phyloP scores from a whole-genome alignment of 2,797 vertebrate genomes.

The Clarias pachynema region DNA sequence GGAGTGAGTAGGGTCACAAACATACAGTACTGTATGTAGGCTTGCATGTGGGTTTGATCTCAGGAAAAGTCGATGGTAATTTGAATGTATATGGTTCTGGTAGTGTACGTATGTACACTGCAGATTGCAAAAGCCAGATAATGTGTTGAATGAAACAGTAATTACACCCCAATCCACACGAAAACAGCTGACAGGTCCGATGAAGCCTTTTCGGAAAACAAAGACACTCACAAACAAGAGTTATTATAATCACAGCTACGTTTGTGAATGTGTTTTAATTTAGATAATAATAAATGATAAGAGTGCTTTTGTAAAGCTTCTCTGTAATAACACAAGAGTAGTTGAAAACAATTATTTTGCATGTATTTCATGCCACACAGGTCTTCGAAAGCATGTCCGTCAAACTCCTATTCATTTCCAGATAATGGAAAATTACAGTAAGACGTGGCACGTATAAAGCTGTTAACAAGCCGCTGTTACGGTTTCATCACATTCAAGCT shows the following conservation, averaged over 20 bases:
- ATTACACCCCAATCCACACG: conserved; percentile 35
- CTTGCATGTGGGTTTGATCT: conserved; percentile 29
- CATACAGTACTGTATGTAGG: neutral
- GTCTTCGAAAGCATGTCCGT: neutral
- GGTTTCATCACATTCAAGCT: conserved; percentile 44
- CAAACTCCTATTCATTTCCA: conserved; percentile 20
- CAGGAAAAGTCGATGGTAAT: conserved; percentile 12
- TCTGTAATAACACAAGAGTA: neutral
- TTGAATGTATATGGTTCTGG: conserved; percentile 1
- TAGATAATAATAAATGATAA: conserved; percentile 40
- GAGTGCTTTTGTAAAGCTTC: neutral
- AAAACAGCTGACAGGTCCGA: conserved; percentile 38
- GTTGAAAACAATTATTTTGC: conserved; percentile 3
- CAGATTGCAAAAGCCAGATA: conserved; percentile 30
- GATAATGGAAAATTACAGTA: neutral
- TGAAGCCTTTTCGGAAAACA: conserved; percentile 36
- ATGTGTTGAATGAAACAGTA: conserved; percentile 29
- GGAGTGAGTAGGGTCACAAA: conserved; percentile 27
- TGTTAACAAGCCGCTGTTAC: conserved; percentile 30
- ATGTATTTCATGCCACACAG: neutral
- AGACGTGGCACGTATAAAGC: conserved; percentile 8
- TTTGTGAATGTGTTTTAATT: conserved; percentile 49
- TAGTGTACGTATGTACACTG: neutral
- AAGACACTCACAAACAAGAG: conserved; percentile 37
- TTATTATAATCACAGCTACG: conserved; percentile 9